phyloP scores from a whole-genome alignment of 2,797 vertebrate species.

The Poecilia gillii region DNA sequence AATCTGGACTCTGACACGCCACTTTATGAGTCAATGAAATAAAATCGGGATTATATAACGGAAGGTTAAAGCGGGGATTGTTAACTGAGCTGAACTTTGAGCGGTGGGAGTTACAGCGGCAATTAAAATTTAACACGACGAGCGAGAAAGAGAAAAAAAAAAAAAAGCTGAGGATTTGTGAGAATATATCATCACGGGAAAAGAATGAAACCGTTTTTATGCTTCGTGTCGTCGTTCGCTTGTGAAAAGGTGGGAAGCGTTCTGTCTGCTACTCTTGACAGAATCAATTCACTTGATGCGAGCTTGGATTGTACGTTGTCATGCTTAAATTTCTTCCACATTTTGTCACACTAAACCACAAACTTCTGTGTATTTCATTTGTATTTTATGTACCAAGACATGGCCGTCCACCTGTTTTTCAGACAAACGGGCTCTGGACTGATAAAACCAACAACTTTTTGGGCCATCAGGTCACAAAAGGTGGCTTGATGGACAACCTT shows the following conservation, averaged over 20 bases:
- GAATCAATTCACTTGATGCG: not conserved
- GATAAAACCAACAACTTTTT: not conserved
- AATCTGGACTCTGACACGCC: constrained; percentile 44
- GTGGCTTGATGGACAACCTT: no score
- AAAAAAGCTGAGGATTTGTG: not conserved
- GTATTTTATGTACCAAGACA: not conserved
- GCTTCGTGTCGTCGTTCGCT: not conserved
- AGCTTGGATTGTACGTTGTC: not conserved
- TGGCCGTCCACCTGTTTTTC: not conserved
- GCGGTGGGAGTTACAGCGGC: not conserved
- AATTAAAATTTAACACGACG: constrained; percentile 12
- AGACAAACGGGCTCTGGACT: not conserved
- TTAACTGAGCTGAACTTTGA: constrained; percentile 34
- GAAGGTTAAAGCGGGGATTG: constrained; percentile 13
- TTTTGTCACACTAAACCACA: not conserved
- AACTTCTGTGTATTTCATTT: not conserved
- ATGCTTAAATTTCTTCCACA: not conserved
- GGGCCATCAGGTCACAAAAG: not conserved
- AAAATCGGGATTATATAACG: constrained; percentile 14
- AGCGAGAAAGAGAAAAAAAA: not conserved
- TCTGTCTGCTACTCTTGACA: not conserved
- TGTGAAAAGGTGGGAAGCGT: not conserved
- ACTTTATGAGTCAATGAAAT: constrained; percentile 15
- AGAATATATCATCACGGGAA: not conserved
- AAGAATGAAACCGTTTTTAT: not conserved